These are phyloP conservation scores for Sarcophaga caerulescens DNA, from an alignment of 2,888 invertebrate genomes.

Conservation along the genomic window DNA sequence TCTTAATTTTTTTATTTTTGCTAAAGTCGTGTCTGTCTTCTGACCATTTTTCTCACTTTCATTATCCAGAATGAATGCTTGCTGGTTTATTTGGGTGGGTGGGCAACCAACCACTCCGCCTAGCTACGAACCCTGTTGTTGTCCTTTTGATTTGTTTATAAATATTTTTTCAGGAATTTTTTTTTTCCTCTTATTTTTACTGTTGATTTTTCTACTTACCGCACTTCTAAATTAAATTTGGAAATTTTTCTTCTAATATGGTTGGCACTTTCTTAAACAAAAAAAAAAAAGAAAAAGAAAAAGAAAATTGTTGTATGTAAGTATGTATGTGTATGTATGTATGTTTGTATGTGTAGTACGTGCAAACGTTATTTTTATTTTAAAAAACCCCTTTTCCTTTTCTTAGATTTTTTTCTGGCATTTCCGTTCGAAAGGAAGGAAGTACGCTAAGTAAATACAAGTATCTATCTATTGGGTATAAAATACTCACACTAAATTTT, in stretches of 20 bases:
- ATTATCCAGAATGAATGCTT: background rate
- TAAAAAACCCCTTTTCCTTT: slow-evolving; percentile 25
- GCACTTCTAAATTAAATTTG: slow-evolving; percentile 74
- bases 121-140: slow-evolving; percentile 37
- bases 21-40: background rate
- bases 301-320: too few species aligned
- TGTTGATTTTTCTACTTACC: slow-evolving; percentile 66
- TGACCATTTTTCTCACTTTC: background rate
- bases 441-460: slow-evolving; percentile 70
- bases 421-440: slow-evolving; percentile 70
- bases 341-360: background rate
- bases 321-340: too few species aligned
- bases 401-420: slow-evolving; percentile 18
- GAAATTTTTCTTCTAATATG: slow-evolving; percentile 71
- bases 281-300: background rate
- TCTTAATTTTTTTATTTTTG: slow-evolving; percentile 1
- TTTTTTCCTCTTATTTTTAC: slow-evolving; percentile 2
- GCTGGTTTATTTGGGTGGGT: slow-evolving; percentile 15
- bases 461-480: slow-evolving; percentile 46
- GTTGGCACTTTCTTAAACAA: slow-evolving; percentile 46
- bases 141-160: slow-evolving; percentile 39
- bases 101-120: background rate
- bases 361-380: slow-evolving; percentile 1
- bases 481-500: slow-evolving; percentile 30
- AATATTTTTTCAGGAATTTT: too few species aligned